Evolutionary conservation across 2,113 vertebrate genomes (phyloP), one percentile per base, ranked within the genome.

Genomic region (Octodon degus): DNA sequence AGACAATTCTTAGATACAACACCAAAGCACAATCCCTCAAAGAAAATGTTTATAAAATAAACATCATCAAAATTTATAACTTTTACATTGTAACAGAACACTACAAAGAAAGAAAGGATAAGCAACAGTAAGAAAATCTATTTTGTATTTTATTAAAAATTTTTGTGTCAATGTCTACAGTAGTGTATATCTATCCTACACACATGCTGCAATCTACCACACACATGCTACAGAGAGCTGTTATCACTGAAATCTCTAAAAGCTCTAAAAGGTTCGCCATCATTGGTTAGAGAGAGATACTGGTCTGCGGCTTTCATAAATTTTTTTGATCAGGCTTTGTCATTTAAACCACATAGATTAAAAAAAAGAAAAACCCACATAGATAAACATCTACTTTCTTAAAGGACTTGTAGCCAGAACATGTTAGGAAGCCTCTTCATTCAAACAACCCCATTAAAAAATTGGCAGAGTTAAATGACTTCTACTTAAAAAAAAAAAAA

Each of bases 61-160:
- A n/a, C 34, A 70, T 50, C 43, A 89, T 89, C 70, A 89, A 89
- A 60, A 89, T 62, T 87, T 86, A 40, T 58, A 76, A 89, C 53
- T 30, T 89, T 60, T 60, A 58, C 9, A 60, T 25, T 89, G 37
- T 17, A 32, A 76, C 6, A 89, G 25, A 55, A 89, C 19, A 40
- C 32, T 47, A 86, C 30, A 70, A 70, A 32, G 32, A 86, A 86
- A 70, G 70, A 32, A 86, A 70, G 47, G 12, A 53, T 10, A 70
- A 37, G 22, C 32, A 86, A 70, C 7, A 86, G 58, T 58, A 58
- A 60, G 11, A 60, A 65, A 65, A 85, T 47, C 53, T 3, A 53
- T 34, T 14, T 30, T 32, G 12, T 10, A 79, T 34, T 80, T 80
- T 80, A 53, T 80, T 53, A 53, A 53, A 32, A 53, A 50, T 80